These are phyloP conservation scores for Leptocoma aspasia DNA, from an alignment of 2,113 vertebrate genomes.

Conservation along the genomic window DNA sequence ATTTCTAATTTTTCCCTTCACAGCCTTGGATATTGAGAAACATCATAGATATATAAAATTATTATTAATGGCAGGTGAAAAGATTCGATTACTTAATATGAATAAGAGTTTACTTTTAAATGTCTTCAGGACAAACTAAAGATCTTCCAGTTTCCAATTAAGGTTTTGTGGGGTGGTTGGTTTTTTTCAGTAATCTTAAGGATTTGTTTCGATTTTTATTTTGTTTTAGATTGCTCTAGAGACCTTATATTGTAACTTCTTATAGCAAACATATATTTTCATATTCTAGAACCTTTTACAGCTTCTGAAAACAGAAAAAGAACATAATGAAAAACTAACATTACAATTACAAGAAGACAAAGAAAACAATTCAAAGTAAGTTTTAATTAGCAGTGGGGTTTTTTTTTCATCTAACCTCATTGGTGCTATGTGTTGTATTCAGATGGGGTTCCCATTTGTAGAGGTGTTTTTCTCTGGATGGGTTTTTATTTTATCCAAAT, in stretches of 20 bases:
- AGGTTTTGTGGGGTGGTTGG: neutral
- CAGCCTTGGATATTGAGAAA: neutral
- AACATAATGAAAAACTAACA: slow-evolving; percentile 77
- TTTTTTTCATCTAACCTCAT: neutral
- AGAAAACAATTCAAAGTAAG: slow-evolving; percentile 90
- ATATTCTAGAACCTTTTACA: slow-evolving; percentile 78
- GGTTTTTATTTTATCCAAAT: neutral
- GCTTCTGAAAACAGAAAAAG: slow-evolving; percentile 82
- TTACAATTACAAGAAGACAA: slow-evolving; percentile 87
- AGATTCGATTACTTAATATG: neutral
- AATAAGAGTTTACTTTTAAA: neutral
- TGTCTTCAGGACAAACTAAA: neutral
- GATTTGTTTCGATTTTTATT: neutral
- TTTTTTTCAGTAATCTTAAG: neutral
- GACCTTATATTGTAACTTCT: neutral
- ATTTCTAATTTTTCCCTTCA: neutral
- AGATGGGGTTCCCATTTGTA: neutral
- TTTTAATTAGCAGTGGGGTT: neutral
- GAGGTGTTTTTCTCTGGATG: neutral
- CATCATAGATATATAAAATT: neutral
- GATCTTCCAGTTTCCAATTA: neutral
- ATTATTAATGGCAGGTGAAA: neutral
- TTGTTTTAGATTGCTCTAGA: neutral
- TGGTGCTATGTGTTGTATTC: neutral
- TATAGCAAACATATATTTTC: neutral